Evolutionary conservation across 2,113 vertebrate genomes (phyloP).

Genomic region (Ifrita kowaldi): DNA sequence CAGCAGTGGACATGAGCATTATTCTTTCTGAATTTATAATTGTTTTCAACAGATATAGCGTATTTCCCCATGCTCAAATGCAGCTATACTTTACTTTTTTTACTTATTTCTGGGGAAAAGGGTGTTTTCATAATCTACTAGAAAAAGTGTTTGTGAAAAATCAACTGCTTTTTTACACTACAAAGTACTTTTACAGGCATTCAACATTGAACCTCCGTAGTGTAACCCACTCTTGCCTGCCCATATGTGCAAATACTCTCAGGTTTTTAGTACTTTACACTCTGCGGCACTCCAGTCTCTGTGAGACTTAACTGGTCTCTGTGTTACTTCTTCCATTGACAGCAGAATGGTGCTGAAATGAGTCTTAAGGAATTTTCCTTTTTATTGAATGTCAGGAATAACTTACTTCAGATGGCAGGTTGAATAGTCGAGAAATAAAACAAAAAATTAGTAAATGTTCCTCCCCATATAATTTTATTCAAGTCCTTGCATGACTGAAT

Average conservation of each 20-base stretch:
- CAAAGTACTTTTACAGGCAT: neutral
- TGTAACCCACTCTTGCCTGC: neutral
- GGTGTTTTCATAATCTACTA: neutral
- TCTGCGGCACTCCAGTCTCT: neutral
- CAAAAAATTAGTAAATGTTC: neutral
- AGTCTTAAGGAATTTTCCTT: neutral
- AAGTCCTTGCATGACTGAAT: neutral
- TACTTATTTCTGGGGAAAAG: neutral
- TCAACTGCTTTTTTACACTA: neutral
- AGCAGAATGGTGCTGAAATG: neutral
- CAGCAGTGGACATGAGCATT: neutral
- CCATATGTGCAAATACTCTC: neutral
- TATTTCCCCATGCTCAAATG: neutral
- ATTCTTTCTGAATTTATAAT: neutral
- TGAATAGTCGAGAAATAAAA: neutral
- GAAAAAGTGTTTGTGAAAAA: neutral
- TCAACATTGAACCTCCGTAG: neutral
- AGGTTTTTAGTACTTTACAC: neutral
- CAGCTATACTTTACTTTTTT: neutral
- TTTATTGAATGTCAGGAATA: neutral
- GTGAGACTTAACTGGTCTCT: neutral
- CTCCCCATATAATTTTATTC: neutral
- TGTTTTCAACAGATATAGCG: neutral
- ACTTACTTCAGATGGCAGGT: neutral
- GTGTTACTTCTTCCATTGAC: neutral